Conservation (phyloP, 2,888 invertebrate genomes). For the Gari tellinella region DNA sequence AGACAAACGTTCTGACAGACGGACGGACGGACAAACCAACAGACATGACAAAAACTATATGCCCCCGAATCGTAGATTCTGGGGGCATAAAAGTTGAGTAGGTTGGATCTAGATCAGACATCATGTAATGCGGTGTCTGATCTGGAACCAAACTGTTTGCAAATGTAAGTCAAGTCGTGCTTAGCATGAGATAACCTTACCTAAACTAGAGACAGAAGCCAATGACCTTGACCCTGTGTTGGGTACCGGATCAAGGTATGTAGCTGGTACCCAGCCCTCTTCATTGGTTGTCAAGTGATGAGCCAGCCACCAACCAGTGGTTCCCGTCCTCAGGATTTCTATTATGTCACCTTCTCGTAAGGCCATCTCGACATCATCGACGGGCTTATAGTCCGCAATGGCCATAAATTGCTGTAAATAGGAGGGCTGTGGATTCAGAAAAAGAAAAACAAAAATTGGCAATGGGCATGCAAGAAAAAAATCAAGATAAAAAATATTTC, state of each 20-base stretch:
- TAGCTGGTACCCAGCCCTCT: conserved; percentile 96
- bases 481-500: not conserved
- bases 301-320: conserved; percentile 99
- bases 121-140: no score
- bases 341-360: conserved; percentile 95
- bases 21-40: no score
- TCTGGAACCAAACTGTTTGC: no score
- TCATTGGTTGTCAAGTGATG: conserved; percentile 88
- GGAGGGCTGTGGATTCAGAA: conserved; percentile 64
- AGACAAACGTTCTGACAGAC: no score
- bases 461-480: not conserved
- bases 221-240: conserved; percentile 64
- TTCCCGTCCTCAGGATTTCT: conserved; percentile 95
- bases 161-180: no score
- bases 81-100: no score
- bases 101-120: no score
- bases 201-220: conserved; percentile 70
- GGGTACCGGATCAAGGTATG: conserved; percentile 88
- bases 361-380: conserved; percentile 95
- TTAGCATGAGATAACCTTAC: conserved; percentile 50
- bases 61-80: no score
- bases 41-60: no score
- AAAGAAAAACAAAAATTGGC: conserved; percentile 7
- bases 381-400: conserved; percentile 96
- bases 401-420: conserved; percentile 91